A percentile compares a stretch with the other conserved stretches of the same genome.
Evolutionary conservation across 2,797 vertebrate species (phyloP).

Genomic region (Rhinoraja longicauda): DNA sequence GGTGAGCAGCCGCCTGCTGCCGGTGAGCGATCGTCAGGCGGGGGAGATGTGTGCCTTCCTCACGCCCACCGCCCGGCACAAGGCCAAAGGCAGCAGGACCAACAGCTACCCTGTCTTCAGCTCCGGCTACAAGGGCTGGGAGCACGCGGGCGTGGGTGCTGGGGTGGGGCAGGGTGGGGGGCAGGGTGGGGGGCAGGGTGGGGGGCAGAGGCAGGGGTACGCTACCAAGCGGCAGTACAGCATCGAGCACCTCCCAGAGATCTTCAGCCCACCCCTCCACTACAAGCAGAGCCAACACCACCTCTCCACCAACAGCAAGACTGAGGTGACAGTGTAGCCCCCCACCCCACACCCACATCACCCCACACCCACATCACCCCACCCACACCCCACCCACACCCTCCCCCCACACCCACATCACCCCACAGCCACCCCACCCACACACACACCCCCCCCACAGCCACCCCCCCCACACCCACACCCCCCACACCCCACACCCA

Average conservation of each 20-base stretch:
- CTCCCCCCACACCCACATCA: too few relatives aligned
- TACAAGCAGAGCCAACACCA: slow-evolving; percentile 64
- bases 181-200: slow-evolving; percentile 53
- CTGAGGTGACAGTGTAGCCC: slow-evolving; percentile 82
- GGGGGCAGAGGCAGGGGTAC: slow-evolving; percentile 62
- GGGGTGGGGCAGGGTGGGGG: slow-evolving; percentile 52
- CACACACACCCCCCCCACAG: too few relatives aligned
- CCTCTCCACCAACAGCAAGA: slow-evolving; percentile 89
- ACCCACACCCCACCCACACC: too few relatives aligned
- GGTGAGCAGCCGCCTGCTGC: slow-evolving; percentile 58
- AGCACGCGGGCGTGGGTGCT: background rate
- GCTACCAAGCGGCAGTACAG: slow-evolving; percentile 72
- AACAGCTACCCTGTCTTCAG: slow-evolving; percentile 60
- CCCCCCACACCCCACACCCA: too few relatives aligned
- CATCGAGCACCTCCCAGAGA: slow-evolving; percentile 75
- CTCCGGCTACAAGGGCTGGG: slow-evolving; percentile 53
- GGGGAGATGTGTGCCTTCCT: slow-evolving; percentile 67
- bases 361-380: too few relatives aligned
- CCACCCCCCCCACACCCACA: too few relatives aligned
- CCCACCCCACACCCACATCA: too few relatives aligned
- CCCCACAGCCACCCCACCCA: too few relatives aligned
- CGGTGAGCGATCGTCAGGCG: slow-evolving; percentile 67
- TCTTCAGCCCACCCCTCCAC: slow-evolving; percentile 66
- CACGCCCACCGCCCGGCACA: slow-evolving; percentile 66
- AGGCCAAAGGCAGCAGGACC: slow-evolving; percentile 72